phyloP scores from a whole-genome alignment of 2,113 vertebrate species.

The Hemibagrus wyckioides region DNA sequence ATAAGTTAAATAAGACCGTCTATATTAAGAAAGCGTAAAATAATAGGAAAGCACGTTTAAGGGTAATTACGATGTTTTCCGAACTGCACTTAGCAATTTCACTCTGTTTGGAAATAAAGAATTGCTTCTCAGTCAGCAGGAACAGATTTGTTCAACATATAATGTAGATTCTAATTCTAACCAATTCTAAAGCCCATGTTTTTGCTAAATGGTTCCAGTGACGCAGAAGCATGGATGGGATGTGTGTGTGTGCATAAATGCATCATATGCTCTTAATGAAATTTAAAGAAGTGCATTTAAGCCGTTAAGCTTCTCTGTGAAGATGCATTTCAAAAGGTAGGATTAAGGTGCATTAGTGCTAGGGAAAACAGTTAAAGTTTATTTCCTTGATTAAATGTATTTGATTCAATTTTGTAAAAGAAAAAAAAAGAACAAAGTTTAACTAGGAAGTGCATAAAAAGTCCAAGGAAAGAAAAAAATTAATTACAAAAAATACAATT shows the following conservation, averaged over 20 bases:
- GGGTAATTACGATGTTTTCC: background rate
- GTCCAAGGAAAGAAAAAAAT: background rate
- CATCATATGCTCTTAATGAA: conserved; percentile 1
- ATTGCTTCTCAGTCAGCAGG: background rate
- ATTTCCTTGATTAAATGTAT: background rate
- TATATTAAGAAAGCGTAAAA: background rate
- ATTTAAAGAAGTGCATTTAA: background rate
- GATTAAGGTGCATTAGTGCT: background rate
- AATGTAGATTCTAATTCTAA: background rate
- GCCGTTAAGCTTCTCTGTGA: background rate
- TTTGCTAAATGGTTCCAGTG: conserved; percentile 23
- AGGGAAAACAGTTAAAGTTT: background rate
- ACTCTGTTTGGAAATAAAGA: background rate
- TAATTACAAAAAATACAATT: background rate
- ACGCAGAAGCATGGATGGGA: conserved; percentile 12
- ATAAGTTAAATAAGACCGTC: background rate
- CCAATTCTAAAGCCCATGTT: background rate
- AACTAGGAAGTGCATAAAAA: background rate
- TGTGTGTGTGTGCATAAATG: background rate
- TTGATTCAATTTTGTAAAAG: background rate
- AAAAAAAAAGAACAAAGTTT: background rate
- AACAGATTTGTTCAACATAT: background rate
- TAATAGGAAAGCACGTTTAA: background rate
- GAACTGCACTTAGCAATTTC: background rate
- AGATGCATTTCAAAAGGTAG: background rate